Evolutionary conservation across 2,888 invertebrate species (phyloP).

Genomic region (Xanthorhoe designata): DNA sequence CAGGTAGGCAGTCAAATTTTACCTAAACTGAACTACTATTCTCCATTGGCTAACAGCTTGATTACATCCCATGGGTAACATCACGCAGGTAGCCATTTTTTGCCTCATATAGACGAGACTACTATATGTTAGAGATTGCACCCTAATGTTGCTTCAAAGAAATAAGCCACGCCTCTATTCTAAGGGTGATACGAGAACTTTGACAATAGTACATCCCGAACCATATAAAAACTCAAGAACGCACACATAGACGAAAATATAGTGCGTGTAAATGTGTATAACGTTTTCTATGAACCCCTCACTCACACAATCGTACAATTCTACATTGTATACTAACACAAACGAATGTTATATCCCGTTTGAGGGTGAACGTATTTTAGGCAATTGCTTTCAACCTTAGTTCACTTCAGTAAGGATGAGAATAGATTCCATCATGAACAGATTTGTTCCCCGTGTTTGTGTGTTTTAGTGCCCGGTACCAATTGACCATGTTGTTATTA

Average conservation of each 20-base stretch:
- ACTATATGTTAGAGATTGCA: neutral
- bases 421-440: neutral
- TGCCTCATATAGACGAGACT: neutral
- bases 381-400: neutral
- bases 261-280: neutral
- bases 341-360: neutral
- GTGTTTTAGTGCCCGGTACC: neutral
- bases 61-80: neutral
- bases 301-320: conserved; percentile 9
- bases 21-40: conserved; percentile 11
- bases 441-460: neutral
- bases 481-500: too few species aligned
- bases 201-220: conserved; percentile 24
- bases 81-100: conserved; percentile 25
- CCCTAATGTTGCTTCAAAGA: neutral
- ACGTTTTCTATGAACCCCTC: neutral
- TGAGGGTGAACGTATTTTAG: neutral
- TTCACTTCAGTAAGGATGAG: neutral
- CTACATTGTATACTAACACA: neutral
- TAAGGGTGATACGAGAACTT: conserved; percentile 13
- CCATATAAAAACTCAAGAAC: conserved; percentile 12
- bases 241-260: neutral
- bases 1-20: conserved; percentile 6
- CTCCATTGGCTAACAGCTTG: conserved; percentile 21
- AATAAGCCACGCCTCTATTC: neutral